phyloP scores from a whole-genome alignment of 2,113 vertebrate species.

The Cranoglanis bouderius region DNA sequence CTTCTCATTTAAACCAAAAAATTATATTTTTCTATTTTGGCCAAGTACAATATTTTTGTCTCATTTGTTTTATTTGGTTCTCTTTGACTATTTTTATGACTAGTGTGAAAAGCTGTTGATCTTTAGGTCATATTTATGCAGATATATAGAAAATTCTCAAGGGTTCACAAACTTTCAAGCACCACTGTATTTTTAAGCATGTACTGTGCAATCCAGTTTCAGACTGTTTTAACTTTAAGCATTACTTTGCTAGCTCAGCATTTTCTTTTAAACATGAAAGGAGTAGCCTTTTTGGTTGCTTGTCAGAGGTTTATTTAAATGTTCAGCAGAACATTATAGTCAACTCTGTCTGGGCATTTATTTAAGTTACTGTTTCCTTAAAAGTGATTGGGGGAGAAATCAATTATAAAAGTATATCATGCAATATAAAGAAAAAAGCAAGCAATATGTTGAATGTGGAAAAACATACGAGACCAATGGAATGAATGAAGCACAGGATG shows the following conservation, averaged over 20 bases:
- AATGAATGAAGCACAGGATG: neutral
- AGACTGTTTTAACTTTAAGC: neutral
- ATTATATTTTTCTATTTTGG: too few species aligned
- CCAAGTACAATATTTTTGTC: too few species aligned
- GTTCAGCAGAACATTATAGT: neutral
- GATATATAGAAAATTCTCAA: too few species aligned
- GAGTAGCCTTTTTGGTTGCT: neutral
- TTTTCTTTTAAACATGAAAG: neutral
- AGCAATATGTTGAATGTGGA: neutral
- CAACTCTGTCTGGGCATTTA: neutral
- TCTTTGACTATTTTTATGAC: too few species aligned
- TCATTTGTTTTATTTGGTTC: too few species aligned
- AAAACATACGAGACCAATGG: neutral
- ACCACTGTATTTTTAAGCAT: neutral
- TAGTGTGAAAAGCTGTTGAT: too few species aligned
- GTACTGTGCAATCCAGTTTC: neutral
- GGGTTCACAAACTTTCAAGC: too few species aligned
- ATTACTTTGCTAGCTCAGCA: neutral
- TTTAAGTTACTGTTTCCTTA: neutral
- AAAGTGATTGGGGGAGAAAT: neutral
- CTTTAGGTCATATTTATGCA: too few species aligned
- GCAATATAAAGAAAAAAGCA: neutral
- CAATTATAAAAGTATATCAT: neutral
- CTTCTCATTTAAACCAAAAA: too few species aligned
- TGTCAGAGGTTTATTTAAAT: neutral